Percentiles rank a stretch among this genome's conserved stretches.
Conservation (phyloP, 2,797 vertebrate species). For the Morus bassanus region DNA sequence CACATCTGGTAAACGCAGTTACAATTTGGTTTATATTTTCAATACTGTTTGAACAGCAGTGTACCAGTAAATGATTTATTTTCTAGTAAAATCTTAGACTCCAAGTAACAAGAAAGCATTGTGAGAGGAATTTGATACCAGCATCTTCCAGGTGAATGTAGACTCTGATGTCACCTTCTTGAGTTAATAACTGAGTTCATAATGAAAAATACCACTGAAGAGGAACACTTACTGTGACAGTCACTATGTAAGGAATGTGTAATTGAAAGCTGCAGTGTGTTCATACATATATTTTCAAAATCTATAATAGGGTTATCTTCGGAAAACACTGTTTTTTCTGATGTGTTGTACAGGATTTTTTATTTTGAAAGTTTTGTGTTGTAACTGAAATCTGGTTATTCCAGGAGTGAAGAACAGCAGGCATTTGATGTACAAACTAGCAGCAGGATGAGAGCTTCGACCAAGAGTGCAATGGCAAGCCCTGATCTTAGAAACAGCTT, state of each 20-base stretch:
- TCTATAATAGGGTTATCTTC: neutral
- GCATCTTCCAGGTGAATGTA: neutral
- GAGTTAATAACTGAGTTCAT: neutral
- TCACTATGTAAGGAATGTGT: neutral
- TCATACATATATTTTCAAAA: neutral
- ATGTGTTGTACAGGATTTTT: neutral
- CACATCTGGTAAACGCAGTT: conserved; percentile 18
- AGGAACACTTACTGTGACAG: neutral
- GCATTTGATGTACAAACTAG: neutral
- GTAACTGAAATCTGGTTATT: neutral
- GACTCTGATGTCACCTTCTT: neutral
- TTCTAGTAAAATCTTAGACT: neutral
- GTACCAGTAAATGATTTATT: neutral
- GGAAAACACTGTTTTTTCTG: neutral
- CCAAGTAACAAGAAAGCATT: neutral
- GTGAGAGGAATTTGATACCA: neutral
- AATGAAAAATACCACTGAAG: neutral
- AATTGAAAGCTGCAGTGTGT: neutral
- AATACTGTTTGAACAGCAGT: neutral
- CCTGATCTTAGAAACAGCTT: neutral
- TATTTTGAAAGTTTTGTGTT: neutral
- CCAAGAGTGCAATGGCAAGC: neutral
- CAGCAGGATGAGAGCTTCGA: neutral
- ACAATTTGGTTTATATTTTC: conserved; percentile 15
- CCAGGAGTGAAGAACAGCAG: neutral